Evolutionary conservation across 2,888 invertebrate species (phyloP).

Genomic region (Aphrophora alni): DNA sequence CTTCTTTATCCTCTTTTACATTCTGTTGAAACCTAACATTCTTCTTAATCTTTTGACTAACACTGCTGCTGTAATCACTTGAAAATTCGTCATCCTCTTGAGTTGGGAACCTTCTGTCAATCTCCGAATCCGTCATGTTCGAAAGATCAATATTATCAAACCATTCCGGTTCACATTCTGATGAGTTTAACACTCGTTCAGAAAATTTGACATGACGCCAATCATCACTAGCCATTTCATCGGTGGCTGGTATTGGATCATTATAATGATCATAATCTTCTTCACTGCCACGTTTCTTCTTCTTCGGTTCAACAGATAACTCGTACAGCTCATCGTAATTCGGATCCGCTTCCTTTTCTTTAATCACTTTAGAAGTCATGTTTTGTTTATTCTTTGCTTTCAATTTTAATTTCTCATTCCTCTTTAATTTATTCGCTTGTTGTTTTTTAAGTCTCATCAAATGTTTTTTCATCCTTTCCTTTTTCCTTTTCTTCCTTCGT

Average conservation of each 20-base stretch:
- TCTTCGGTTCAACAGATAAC: background rate
- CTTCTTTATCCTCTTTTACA: background rate
- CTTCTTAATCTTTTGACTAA: background rate
- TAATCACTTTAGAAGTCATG: background rate
- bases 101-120: background rate
- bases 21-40: background rate
- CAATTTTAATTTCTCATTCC: background rate
- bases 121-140: background rate
- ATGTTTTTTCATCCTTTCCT: background rate
- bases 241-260: background rate
- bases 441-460: background rate
- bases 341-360: background rate
- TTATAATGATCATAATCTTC: background rate
- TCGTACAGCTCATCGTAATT: background rate
- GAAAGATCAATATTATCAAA: background rate
- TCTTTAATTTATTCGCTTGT: background rate
- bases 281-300: background rate
- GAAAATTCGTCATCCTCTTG: background rate
- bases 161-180: background rate
- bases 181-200: background rate
- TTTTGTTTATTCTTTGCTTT: background rate
- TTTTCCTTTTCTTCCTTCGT: background rate
- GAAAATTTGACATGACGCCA: background rate
- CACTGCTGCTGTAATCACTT: background rate
- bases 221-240: background rate